Evolutionary conservation across 1,140 invertebrate species (phyloP), one percentile per base, ranked within the genome.

Genomic region (Drosophila persimilis): DNA sequence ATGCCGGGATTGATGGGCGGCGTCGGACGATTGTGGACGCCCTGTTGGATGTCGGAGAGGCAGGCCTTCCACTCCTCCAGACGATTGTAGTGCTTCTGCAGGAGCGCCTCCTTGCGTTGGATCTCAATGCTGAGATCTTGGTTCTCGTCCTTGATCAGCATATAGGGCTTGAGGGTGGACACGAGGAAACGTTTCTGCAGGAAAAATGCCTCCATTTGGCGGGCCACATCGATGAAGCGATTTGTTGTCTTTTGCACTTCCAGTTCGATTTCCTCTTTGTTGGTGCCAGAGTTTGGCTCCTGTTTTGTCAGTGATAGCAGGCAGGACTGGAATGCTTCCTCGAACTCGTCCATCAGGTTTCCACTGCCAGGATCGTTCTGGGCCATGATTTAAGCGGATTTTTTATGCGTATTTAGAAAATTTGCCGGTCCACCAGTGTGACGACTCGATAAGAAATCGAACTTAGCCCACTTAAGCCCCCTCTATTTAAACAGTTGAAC

Each of bases 201-300:
- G 89, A 99, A 99, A 91, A 97, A 98, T 1, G 96, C 96, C 92
- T 99, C 97, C 95, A 98, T 97, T 92, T 98, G 96, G 29, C 97
- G 93, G 1, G 97, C 97, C 31, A 97, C 92, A 91, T 99, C 97
- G 39, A 98, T 94, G 89, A 98, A 98, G 64, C 95, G 93, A 57
- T 96, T 92, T 43, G 96, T 94, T 15, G 95, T 95, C 92, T 97
- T 95, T 77, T 99, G 97, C 1, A 98, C 96, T 92, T 96, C 96
- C 0, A 95, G 93, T 58, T 95, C 94, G 9, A 96, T 95, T 91
- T 97, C 96, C 85, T 97, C 96, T 90, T 97, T 96, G 80, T 97
- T 96, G 63, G 95, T 95, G 71, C 92, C 93, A 48, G 93, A 93
- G 90, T 92, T 95, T 77, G 92, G 95, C 81, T 97, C 96, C 52